Evolutionary conservation across 2,888 invertebrate species (phyloP), one percentile per base, ranked within the genome.

Genomic region (Cantharis flavilabris): DNA sequence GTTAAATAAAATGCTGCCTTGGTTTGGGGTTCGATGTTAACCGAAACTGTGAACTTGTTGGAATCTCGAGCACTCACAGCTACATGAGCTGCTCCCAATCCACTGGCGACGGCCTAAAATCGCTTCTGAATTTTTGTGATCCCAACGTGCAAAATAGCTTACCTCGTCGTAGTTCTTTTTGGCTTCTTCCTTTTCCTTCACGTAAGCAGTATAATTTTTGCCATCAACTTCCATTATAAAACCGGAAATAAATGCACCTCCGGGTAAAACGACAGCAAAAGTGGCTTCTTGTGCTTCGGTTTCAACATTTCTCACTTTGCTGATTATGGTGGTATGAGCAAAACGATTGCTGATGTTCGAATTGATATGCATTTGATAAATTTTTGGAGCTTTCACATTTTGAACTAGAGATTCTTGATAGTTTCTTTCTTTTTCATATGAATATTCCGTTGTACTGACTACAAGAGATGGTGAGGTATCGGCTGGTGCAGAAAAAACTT

Each of bases 1-100:
- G 91, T 93, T 80, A 94, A 87, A 83, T 93, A 93, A 86, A 96
- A 95, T 1, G 90, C 88, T 0, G 92, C 93, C 77, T 91, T 91
- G 13, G 90, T 90, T 73, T 89, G 87, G 0, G 93, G 89, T 79
- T 92, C 93, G 4, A 94, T 89, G 84, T 94, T 94, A 65, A 94
- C 91, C 0, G 92, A 90, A 1, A 94, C 92, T 5, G 91, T 91
- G 86, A 94, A 94, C 81, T 92, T 90, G 84, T 94, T 94, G 0
- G 94, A 93, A 85, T 94, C 92, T 72, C 94, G 90, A 1, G 93
- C 92, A 84, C 91, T 93, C 83, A 91, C 89, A 78, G 90, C 89
- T 3, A 93, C 90, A 80, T 92, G 92, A 16, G 91, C 93, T 5
- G 93, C 93, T 13, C 90, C 89, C 64, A 90, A 83, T 14, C 93